Evolutionary conservation across 2,113 vertebrate species (phyloP), one percentile per base, ranked within the genome.

Genomic region (Brachyhypopomus gauderio): DNA sequence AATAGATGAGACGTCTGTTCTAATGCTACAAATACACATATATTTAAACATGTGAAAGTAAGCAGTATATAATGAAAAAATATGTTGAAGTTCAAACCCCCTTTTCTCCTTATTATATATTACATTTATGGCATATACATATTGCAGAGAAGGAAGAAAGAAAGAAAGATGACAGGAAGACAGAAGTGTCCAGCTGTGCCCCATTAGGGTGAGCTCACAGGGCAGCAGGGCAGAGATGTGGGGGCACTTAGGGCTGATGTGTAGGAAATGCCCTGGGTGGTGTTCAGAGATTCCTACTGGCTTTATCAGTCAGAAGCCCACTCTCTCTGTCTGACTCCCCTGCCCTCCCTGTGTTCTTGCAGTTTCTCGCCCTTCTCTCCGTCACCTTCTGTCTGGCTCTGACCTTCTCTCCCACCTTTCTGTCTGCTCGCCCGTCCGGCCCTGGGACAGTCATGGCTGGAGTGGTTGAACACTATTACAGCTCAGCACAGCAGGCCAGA

Each of bases 101-200:
- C 2, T 52, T 12, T 30, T 12, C 14, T 52, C 45, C 45, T 52
- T 52, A 52, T 3, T 14, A 52, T 52, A 52, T 48, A 6, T 1
- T 9, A 48, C 12, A 48, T 52, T 52, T 52, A 52, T 52, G 1
- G 9, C 9, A 14, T 11, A 52, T 14, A 14, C 12, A 52, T 52
- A 52, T 52, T 52, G 62, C 30, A 30, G 73, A 77, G 79, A 87
- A 34, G 72, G 67, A 58, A 80, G 64, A 72, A 85, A 77, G 82
- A 87, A 84, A 85, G 69, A 86, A 87, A 83, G 88, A 30, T 85
- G 92, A 90, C 91, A 90, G 91, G 93, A 93, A 93, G 95, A 88
- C 90, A 94, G 92, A 93, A 96, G 94, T 96, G 96, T 95, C 97
- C 97, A 99, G 97, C 97, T 99, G 97, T 94, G 95, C 95, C 95